Percentiles rank a stretch among this genome's conserved stretches.
These are phyloP conservation scores for Danionella cerebrum DNA, from an alignment of 2,113 vertebrate genomes.

Conservation along the genomic window DNA sequence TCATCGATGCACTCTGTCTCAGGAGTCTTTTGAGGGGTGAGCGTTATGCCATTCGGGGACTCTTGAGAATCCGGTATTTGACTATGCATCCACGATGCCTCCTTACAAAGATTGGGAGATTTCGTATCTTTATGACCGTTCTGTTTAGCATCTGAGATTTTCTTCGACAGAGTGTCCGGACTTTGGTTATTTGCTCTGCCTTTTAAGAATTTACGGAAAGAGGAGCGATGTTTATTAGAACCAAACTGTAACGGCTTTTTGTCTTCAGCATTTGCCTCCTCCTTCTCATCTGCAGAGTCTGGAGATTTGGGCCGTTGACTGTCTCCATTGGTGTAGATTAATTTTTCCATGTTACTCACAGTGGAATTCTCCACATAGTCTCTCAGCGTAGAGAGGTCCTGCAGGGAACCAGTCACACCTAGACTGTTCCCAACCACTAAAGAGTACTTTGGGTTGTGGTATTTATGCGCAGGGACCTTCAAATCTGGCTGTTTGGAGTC, in stretches of 20 bases:
- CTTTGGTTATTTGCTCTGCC: constrained; percentile 38
- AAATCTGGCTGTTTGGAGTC: constrained; percentile 46
- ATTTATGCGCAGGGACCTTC: constrained; percentile 81
- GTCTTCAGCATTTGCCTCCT: constrained; percentile 26
- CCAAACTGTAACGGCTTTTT: constrained; percentile 28
- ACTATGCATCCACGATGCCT: background rate
- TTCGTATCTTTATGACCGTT: constrained; percentile 14
- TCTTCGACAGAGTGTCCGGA: constrained; percentile 26
- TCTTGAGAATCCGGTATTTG: background rate
- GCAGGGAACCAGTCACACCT: constrained; percentile 54
- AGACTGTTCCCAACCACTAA: constrained; percentile 72
- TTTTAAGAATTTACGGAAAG: constrained; percentile 58
- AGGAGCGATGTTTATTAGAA: constrained; percentile 54
- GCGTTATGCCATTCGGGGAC: background rate
- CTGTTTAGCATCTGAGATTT: background rate
- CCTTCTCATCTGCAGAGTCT: background rate
- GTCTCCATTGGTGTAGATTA: constrained; percentile 5
- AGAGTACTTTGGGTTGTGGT: constrained; percentile 91
- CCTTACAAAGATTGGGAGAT: background rate
- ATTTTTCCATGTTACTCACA: constrained; percentile 34
- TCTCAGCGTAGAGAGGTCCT: constrained; percentile 49
- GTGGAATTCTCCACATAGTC: constrained; percentile 11
- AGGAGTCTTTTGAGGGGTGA: background rate
- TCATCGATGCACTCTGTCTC: constrained; percentile 36
- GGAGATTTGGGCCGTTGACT: background rate